phyloP scores from a whole-genome alignment of 2,113 vertebrate species.

The Perca fluviatilis region DNA sequence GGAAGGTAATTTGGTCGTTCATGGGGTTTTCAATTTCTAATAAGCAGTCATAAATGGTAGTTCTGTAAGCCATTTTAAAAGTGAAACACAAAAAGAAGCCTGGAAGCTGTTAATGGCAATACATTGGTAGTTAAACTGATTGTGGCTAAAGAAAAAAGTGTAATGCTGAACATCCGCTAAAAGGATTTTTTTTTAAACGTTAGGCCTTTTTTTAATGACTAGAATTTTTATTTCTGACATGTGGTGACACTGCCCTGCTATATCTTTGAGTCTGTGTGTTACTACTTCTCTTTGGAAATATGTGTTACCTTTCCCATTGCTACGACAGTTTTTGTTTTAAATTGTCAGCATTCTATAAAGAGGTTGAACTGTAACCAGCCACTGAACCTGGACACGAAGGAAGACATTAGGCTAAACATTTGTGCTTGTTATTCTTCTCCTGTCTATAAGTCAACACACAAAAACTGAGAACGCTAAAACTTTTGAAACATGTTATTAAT shows the following conservation, averaged over 20 bases:
- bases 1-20: no score
- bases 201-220: neutral
- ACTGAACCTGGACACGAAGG: neutral
- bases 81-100: no score
- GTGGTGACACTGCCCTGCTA: neutral
- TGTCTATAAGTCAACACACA: neutral
- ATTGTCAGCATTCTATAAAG: neutral
- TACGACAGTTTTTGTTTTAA: neutral
- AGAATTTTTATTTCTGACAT: neutral
- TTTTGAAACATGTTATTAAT: neutral
- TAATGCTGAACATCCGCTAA: neutral
- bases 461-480: no score
- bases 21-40: no score
- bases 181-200: neutral
- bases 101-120: no score
- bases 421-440: neutral
- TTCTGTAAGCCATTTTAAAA: no score
- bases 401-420: neutral
- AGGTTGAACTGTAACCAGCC: neutral
- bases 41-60: no score
- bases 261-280: neutral
- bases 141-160: no score
- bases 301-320: neutral
- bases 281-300: neutral
- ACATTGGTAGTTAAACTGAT: no score